Conservation (phyloP, 1,140 invertebrate species). For the Drosophila malerkotliana region DNA sequence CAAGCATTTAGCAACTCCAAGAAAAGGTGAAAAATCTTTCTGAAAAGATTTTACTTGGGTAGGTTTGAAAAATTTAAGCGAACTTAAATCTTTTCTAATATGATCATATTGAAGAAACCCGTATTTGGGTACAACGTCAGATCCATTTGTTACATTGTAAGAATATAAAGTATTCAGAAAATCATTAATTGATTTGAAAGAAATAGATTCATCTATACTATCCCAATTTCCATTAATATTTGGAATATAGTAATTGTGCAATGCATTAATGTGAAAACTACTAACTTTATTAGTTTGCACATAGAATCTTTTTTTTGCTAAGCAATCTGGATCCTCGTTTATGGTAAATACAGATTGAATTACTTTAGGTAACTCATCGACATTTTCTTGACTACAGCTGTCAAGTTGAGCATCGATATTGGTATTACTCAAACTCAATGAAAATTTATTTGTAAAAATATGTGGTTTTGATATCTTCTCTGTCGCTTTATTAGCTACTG, state of each 20-base stretch:
- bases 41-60: conserved; percentile 37
- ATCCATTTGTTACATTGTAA: conserved; percentile 62
- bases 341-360: conserved; percentile 39
- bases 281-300: conserved; percentile 69
- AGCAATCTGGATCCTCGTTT: conserved; percentile 75
- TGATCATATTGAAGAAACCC: conserved; percentile 58
- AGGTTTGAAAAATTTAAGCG: conserved; percentile 34
- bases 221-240: conserved; percentile 88
- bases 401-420: not conserved
- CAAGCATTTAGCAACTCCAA: conserved; percentile 69
- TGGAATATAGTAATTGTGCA: conserved; percentile 83
- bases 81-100: conserved; percentile 75
- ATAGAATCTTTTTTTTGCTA: conserved; percentile 75
- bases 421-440: not conserved
- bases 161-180: conserved; percentile 16
- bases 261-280: conserved; percentile 73
- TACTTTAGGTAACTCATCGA: conserved; percentile 1
- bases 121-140: conserved; percentile 78
- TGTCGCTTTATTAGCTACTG: conserved; percentile 5
- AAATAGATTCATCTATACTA: conserved; percentile 35
- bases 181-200: conserved; percentile 10
- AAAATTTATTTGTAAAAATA: not conserved
- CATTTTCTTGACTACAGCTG: conserved; percentile 9
- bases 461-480: not conserved
- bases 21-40: conserved; percentile 44